Percentiles rank a stretch among this genome's conserved stretches.
These are phyloP conservation scores for Anneissia japonica DNA, from an alignment of 35 echinoderm and acorn worm species.

Conservation along the genomic window DNA sequence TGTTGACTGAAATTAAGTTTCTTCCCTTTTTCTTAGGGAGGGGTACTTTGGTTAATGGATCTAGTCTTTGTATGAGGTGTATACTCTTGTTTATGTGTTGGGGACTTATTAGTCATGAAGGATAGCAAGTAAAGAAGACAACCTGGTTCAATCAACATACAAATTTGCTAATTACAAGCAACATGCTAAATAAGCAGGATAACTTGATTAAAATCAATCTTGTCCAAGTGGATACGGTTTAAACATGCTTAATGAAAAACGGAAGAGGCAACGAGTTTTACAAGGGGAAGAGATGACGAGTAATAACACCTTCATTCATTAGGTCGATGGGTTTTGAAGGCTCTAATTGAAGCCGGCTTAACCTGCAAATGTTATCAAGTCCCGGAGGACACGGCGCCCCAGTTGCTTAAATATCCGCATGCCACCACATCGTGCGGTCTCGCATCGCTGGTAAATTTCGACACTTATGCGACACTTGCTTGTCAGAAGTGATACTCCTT, in stretches of 20 bases:
- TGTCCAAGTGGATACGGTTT: background rate
- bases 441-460: background rate
- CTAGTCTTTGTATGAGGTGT: background rate
- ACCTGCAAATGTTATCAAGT: background rate
- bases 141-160: background rate
- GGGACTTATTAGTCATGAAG: background rate
- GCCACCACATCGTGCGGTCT: background rate
- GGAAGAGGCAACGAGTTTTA: background rate
- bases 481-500: background rate
- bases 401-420: background rate
- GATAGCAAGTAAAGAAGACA: background rate
- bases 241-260: background rate
- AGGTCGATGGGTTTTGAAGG: background rate
- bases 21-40: background rate
- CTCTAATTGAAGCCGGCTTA: background rate
- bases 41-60: background rate
- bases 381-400: background rate
- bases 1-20: background rate
- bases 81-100: background rate
- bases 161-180: background rate
- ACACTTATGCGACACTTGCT: background rate
- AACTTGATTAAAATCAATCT: background rate
- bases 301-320: background rate
- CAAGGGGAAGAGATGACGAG: background rate
- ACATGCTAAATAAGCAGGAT: background rate